phyloP scores from a whole-genome alignment of 30 jellyfish, hydroid and myxozoan genomes.

The Pelagia noctiluca region DNA sequence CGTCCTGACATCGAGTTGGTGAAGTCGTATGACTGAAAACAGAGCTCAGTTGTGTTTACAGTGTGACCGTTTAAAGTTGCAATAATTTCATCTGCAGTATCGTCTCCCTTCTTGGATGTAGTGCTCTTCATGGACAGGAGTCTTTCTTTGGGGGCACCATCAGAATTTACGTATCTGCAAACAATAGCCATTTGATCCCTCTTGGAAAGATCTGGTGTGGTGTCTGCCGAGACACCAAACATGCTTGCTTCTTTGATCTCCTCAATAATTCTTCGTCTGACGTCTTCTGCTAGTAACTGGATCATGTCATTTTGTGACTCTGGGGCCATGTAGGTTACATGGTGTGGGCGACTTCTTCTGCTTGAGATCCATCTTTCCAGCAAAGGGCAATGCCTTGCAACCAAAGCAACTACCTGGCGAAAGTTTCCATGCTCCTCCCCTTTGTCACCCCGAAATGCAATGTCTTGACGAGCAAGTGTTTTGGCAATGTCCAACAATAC shows the following conservation, averaged over 20 bases:
- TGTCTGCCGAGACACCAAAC: conserved; percentile 69
- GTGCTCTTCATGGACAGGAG: conserved; percentile 49
- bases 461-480: conserved; percentile 44
- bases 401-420: conserved; percentile 45
- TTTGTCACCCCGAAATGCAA: conserved; percentile 48
- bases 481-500: conserved; percentile 26
- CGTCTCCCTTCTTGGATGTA: conserved; percentile 56
- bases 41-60: conserved; percentile 30
- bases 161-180: conserved; percentile 39
- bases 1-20: conserved; percentile 65
- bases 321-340: conserved; percentile 56
- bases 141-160: conserved; percentile 43
- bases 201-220: conserved; percentile 49
- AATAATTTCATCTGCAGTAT: conserved; percentile 37
- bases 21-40: conserved; percentile 59
- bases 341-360: conserved; percentile 10
- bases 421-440: conserved; percentile 56
- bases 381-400: conserved; percentile 54
- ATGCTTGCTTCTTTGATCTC: conserved; percentile 35
- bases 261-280: conserved; percentile 23
- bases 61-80: conserved; percentile 30
- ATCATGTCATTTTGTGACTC: conserved; percentile 59
- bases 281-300: conserved; percentile 47
- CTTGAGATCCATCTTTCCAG: conserved; percentile 44
- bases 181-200: conserved; percentile 25